These are phyloP conservation scores for Drymodes brunneopygia DNA, from an alignment of 2,113 vertebrate species.

Conservation along the genomic window DNA sequence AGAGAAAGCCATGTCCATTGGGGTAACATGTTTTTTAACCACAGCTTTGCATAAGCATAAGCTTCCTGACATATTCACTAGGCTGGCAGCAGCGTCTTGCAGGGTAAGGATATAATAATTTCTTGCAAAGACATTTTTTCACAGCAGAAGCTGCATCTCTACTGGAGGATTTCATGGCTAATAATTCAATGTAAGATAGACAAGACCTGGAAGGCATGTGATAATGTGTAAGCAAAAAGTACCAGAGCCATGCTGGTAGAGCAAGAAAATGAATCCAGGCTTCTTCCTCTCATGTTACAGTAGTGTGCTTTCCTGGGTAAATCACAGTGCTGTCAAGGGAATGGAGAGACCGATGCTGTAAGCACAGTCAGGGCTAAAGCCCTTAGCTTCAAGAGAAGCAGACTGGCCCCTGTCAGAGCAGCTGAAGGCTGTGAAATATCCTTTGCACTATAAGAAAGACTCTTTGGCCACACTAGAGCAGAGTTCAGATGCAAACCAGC, in stretches of 20 bases:
- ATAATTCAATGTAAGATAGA: not conserved
- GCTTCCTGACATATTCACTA: not conserved
- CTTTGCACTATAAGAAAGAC: not conserved
- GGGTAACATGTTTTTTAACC: not conserved
- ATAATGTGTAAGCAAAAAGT: not conserved
- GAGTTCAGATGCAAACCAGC: not conserved
- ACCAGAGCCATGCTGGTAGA: not conserved
- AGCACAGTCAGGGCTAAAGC: not conserved
- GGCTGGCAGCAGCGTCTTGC: not conserved
- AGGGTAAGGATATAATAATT: not conserved
- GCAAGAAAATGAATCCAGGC: not conserved
- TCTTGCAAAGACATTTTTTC: not conserved
- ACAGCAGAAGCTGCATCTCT: not conserved
- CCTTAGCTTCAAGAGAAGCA: not conserved
- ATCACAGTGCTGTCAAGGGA: not conserved
- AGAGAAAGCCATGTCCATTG: not conserved
- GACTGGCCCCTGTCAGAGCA: not conserved
- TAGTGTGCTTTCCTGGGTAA: not conserved
- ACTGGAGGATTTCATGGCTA: constrained; percentile 15
- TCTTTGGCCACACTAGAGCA: not conserved
- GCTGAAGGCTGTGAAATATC: not conserved
- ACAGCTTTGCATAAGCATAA: not conserved
- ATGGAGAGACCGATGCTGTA: not conserved
- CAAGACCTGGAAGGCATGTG: constrained; percentile 11
- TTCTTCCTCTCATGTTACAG: not conserved